Evolutionary conservation across 2,797 vertebrate genomes (phyloP), one percentile per base, ranked within the genome.

Genomic region (Leptatherina wallacei): DNA sequence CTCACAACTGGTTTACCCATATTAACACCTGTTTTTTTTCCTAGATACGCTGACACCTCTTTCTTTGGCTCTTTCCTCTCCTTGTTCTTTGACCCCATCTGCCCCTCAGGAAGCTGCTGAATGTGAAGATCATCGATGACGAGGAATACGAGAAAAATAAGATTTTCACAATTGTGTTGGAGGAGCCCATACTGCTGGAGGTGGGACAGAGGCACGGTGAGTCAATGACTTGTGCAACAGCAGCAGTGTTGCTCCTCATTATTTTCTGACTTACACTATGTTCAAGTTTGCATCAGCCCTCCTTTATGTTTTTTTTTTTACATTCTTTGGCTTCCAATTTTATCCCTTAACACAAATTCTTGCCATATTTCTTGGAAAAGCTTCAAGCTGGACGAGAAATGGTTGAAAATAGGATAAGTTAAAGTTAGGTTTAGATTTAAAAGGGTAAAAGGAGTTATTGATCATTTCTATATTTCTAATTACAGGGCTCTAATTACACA

Each of bases 131-230:
- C 73, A 96, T 96, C 13, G 96, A 96, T 4, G 96, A 96, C 2
- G 96, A 96, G 80, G 96, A 96, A 81, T 96, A 96, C 3, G 96
- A 96, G 89, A 96, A 96, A 88, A 96, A 96, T 83, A 96, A 96
- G 90, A 96, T 90, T 11, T 96, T 96, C 85, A 92, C 89, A 0
- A 89, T 96, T 36, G 89, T 95, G 38, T 67, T 96, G 81, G 96
- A 95, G 63, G 95, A 95, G 40, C 96, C 96, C 0, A 90, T 95
- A 20, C 84, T 96, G 79, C 89, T 96, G 85, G 95, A 96, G 65
- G 94, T 95, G 51, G 94, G 95, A 73, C 93, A 95, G 86, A 93
- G 92, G 70, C 95, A 96, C 0, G 95, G 95, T 96, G 80, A 91
- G 93, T 51, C 30, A 49, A 60, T 59, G 69, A 71, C 59, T 33